Percentiles rank a stretch among this genome's conserved stretches.
Evolutionary conservation across 2,113 vertebrate genomes (phyloP).

Genomic region (Antigone vipio): DNA sequence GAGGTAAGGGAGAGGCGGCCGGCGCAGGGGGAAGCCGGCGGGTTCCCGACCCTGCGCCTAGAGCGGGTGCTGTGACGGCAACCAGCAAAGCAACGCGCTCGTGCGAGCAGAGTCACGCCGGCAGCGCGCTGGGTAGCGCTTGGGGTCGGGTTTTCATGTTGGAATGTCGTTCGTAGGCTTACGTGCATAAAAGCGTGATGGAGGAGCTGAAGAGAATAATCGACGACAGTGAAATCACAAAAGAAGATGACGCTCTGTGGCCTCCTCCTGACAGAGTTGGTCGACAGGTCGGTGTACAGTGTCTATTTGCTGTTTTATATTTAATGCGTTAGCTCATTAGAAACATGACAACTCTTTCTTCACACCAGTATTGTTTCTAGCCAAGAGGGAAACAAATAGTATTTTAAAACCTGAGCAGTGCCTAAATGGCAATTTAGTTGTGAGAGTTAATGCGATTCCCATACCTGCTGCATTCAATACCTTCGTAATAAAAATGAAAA

Average conservation of each 20-base stretch:
- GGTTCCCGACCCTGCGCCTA: no score
- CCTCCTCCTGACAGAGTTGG: conserved; percentile 96
- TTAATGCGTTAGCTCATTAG: accelerated
- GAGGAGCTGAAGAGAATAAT: conserved; percentile 98
- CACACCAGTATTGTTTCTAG: neutral
- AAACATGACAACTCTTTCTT: neutral
- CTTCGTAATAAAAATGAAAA: neutral
- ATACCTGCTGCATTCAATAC: neutral
- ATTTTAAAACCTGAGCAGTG: neutral
- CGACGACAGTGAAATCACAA: conserved; percentile 98
- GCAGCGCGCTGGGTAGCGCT: accelerated
- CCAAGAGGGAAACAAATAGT: neutral
- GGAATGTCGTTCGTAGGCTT: conserved; percentile 76
- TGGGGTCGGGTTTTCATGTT: accelerated
- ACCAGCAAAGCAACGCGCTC: accelerated
- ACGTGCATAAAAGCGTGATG: conserved; percentile 99
- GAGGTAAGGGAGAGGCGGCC: conserved; percentile 76
- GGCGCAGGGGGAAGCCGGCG: neutral
- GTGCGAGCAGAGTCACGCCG: accelerated
- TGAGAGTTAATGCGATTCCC: neutral
- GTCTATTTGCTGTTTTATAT: neutral
- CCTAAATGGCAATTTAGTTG: accelerated
- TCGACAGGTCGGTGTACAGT: conserved; percentile 83
- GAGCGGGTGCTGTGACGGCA: neutral
- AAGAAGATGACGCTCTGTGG: conserved; percentile 97